Base-by-base conservation (phyloP, 2,888 invertebrate species). In the Tanytarsus gracilentus region DNA sequence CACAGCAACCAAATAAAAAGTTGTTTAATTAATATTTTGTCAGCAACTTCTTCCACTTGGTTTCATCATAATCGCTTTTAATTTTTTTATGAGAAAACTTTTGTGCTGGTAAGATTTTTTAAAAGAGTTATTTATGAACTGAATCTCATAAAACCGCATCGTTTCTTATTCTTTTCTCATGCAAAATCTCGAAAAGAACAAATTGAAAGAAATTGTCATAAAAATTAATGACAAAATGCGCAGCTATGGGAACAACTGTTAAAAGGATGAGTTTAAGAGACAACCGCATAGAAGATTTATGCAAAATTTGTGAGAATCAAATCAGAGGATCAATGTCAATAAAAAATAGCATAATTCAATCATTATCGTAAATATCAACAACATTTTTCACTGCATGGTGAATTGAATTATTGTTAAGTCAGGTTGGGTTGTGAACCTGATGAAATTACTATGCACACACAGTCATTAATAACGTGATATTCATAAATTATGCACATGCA, bases 11-110 rank as follows among this genome's bases (percentile, higher is more conserved):
- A 44, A 44, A 14, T 30, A 52, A 51, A 55, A 55, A 55, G 55
- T 55, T 55, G 55, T 55, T 55, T 40, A 40, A 55, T 55, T 55
- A 55, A 55, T 55, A 55, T 26, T 55, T 55, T 40, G 25, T 40
- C 33, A 33, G 23, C 52, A 52, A 52, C 27, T 30, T 55, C 26
- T 36, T 51, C 6, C 11, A 14, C 6, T 49, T 49, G 26, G 26
- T 49, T 49, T 26, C 25, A 23, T 25, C 11, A 49, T 14, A 49
- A 49, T n/a, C n/a, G n/a, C n/a, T n/a, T n/a, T n/a, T n/a, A 49
- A 26, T 18, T 49, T 18, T 49, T 49, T 49, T 49, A 23, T 49
- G 23, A 49, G 55, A 55, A 55, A 55, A 14, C 9, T 23, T 30
- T 21, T 51, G 3, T n/a, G 9, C 4, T 26, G n/a, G n/a, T n/a